Percentiles rank a stretch among this genome's conserved stretches.
These are phyloP conservation scores for Cryptoleucopteryx plumbea DNA, from an alignment of 2,113 vertebrate genomes.

Conservation along the genomic window DNA sequence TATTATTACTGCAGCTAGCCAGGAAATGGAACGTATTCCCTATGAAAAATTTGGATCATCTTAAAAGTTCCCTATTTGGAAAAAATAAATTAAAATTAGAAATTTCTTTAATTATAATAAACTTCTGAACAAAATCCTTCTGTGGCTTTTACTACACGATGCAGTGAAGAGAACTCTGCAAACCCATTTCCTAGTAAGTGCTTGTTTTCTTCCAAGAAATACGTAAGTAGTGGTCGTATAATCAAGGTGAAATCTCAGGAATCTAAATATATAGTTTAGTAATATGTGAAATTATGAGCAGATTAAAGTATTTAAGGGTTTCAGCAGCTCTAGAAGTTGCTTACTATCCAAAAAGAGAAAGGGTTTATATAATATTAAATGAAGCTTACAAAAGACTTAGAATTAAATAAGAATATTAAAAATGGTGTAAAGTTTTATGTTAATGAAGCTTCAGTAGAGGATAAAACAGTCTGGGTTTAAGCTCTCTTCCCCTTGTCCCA, in stretches of 20 bases:
- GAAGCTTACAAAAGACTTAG: background rate
- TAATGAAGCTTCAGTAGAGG: background rate
- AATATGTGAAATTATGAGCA: background rate
- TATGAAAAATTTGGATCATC: background rate
- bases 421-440: background rate
- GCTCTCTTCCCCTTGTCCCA: background rate
- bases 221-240: background rate
- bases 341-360: background rate
- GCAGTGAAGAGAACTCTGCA: background rate
- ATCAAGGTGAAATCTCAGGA: background rate
- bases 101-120: background rate
- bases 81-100: background rate
- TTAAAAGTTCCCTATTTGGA: background rate
- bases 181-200: background rate
- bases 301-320: background rate
- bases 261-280: background rate
- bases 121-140: background rate
- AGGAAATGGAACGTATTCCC: background rate
- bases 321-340: background rate
- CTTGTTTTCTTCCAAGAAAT: background rate
- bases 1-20: background rate
- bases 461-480: background rate
- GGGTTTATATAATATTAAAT: background rate
- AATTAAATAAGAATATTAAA: background rate
- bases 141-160: background rate